Evolutionary conservation across 2,797 vertebrate species (phyloP).

Genomic region (Syngnathus acus): DNA sequence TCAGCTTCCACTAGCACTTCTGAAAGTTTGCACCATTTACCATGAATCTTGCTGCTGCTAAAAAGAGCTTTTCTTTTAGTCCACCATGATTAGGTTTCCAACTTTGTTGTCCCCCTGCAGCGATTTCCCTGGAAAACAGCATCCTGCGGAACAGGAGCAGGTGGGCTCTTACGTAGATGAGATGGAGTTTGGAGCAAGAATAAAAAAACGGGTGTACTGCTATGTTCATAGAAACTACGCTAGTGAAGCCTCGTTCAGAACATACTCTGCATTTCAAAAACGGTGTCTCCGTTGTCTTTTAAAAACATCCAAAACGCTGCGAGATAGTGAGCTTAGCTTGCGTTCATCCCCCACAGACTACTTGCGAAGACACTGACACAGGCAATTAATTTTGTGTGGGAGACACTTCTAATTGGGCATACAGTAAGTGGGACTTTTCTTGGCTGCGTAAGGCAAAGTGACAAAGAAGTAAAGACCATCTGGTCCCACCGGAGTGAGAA

Average conservation of each 20-base stretch:
- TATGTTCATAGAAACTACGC: neutral
- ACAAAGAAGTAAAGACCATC: slow-evolving; percentile 67
- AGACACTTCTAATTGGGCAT: slow-evolving; percentile 65
- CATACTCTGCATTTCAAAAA: slow-evolving; percentile 22
- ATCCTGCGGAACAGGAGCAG: slow-evolving; percentile 42
- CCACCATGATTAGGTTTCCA: slow-evolving; percentile 42
- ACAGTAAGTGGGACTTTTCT: slow-evolving; percentile 60
- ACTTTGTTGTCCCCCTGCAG: slow-evolving; percentile 44
- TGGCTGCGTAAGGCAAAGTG: slow-evolving; percentile 59
- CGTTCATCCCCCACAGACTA: slow-evolving; percentile 52
- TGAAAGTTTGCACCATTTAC: slow-evolving; percentile 26
- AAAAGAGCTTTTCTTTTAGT: slow-evolving; percentile 29
- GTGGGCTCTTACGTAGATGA: slow-evolving; percentile 37
- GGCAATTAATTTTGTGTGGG: slow-evolving; percentile 63
- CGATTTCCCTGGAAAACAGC: slow-evolving; percentile 33
- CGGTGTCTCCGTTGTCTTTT: neutral
- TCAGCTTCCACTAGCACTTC: slow-evolving; percentile 18
- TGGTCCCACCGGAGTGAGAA: slow-evolving; percentile 58
- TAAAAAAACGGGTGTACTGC: slow-evolving; percentile 25
- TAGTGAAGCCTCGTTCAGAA: neutral
- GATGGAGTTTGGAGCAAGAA: slow-evolving; percentile 5
- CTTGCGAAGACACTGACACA: slow-evolving; percentile 54
- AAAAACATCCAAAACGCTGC: slow-evolving; percentile 9
- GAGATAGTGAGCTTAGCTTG: slow-evolving; percentile 34
- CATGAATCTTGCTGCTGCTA: slow-evolving; percentile 19